These are phyloP conservation scores for Lepilemur septentrionalis DNA, from an alignment of 2,797 vertebrate genomes.

Conservation along the genomic window DNA sequence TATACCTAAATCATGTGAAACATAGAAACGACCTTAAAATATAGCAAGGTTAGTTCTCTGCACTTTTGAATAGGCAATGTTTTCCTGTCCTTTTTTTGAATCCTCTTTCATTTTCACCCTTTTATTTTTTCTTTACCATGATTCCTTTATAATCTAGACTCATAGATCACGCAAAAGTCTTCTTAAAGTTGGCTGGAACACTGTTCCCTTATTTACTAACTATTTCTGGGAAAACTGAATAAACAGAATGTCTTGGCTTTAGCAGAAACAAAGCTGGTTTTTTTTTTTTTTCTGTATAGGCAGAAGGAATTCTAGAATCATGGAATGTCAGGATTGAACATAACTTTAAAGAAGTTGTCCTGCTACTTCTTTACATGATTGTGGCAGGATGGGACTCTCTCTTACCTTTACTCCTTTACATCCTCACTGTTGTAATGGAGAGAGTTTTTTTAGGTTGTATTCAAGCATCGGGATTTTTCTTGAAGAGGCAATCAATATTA, in stretches of 20 bases:
- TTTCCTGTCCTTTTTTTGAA: neutral
- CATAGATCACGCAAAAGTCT: neutral
- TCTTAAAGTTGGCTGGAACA: neutral
- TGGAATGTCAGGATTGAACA: neutral
- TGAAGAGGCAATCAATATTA: neutral
- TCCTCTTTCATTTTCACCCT: neutral
- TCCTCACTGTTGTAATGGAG: neutral
- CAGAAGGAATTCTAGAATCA: neutral
- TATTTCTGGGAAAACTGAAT: neutral
- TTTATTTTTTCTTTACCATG: neutral
- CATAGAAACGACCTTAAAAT: slow-evolving; percentile 15
- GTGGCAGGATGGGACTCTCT: neutral
- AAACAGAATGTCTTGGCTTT: neutral
- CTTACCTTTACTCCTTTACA: neutral
- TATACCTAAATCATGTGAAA: neutral
- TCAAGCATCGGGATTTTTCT: neutral
- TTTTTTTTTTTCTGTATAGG: neutral
- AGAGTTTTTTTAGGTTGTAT: neutral
- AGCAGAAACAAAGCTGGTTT: neutral
- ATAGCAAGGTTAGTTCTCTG: neutral
- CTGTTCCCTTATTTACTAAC: neutral
- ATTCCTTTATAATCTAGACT: neutral
- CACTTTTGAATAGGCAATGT: neutral
- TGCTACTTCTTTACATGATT: neutral
- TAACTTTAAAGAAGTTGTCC: neutral